Percentiles rank a stretch among this genome's conserved stretches.
phyloP scores from a whole-genome alignment of 2,797 vertebrate genomes.

The Takifugu rubripes region DNA sequence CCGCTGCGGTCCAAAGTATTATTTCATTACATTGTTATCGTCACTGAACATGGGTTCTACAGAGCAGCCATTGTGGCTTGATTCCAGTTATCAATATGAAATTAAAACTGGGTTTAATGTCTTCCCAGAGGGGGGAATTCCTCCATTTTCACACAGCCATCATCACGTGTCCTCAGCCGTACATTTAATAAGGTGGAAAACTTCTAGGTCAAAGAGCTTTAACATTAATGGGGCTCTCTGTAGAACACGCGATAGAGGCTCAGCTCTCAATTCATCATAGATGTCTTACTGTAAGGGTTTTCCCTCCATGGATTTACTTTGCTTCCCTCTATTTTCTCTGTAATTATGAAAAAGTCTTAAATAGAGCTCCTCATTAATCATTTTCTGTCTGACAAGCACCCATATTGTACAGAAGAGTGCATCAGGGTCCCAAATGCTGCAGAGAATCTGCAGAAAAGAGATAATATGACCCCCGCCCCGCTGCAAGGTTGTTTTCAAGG shows the following conservation, averaged over 20 bases:
- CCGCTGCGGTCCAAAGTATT: conserved; percentile 24
- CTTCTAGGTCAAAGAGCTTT: conserved; percentile 48
- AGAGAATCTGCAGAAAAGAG: conserved; percentile 15
- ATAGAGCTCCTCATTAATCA: conserved; percentile 48
- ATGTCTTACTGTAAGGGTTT: conserved; percentile 23
- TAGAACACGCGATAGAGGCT: conserved; percentile 23
- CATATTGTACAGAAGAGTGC: conserved; percentile 23
- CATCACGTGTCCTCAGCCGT: conserved; percentile 18
- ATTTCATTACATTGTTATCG: conserved; percentile 8
- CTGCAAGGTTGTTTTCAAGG: conserved; percentile 27
- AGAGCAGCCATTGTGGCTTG: neutral
- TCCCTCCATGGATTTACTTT: conserved; percentile 43
- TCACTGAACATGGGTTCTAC: conserved; percentile 9
- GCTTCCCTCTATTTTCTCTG: conserved; percentile 33
- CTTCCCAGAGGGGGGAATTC: conserved; percentile 8
- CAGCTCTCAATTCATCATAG: conserved; percentile 39
- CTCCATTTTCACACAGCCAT: conserved; percentile 32
- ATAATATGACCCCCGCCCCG: neutral
- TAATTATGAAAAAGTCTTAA: conserved; percentile 64
- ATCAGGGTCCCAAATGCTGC: conserved; percentile 15
- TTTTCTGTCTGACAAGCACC: conserved; percentile 33
- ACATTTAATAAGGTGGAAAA: conserved; percentile 8
- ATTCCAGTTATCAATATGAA: conserved; percentile 9
- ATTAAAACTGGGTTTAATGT: conserved; percentile 29
- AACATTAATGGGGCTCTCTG: conserved; percentile 33